Conservation (phyloP, 1,140 invertebrate species). For the Aphelinus atriplicis region DNA sequence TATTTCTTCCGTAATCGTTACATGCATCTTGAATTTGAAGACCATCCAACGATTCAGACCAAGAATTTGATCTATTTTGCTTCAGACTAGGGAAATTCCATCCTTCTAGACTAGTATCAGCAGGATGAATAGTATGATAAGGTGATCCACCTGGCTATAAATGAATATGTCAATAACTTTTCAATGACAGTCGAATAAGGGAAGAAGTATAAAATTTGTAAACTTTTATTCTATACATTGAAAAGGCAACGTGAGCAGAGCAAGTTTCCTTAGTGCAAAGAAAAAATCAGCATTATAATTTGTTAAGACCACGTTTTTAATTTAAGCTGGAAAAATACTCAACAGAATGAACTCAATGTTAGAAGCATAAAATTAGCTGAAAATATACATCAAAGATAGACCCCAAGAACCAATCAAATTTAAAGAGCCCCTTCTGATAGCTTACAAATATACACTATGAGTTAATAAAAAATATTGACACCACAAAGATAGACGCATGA, state of each 20-base stretch:
- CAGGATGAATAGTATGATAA: slow-evolving; percentile 90
- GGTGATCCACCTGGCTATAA: slow-evolving; percentile 80
- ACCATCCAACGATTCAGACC: slow-evolving; percentile 86
- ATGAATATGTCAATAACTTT: no score
- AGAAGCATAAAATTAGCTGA: slow-evolving; percentile 7
- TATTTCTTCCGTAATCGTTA: slow-evolving; percentile 52
- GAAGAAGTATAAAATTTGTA: no score
- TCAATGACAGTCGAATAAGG: no score
- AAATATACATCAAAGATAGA: slow-evolving; percentile 39
- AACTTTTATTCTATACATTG: no score
- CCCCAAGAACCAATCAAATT: slow-evolving; percentile 51
- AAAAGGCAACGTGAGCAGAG: no score
- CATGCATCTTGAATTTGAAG: slow-evolving; percentile 63
- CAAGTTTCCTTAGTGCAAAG: no score
- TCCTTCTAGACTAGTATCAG: slow-evolving; percentile 81
- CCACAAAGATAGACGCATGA: slow-evolving; percentile 25
- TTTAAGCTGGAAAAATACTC: slow-evolving; percentile 25
- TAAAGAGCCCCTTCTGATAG: slow-evolving; percentile 40
- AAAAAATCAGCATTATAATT: neutral
- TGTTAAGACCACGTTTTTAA: neutral
- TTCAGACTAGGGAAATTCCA: slow-evolving; percentile 78
- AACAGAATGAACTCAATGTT: slow-evolving; percentile 8
- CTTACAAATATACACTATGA: slow-evolving; percentile 18
- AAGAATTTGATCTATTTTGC: slow-evolving; percentile 85
- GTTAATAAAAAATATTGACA: slow-evolving; percentile 27